Evolutionary conservation across 2,888 invertebrate species (phyloP).

Genomic region (Punctoribates punctum): DNA sequence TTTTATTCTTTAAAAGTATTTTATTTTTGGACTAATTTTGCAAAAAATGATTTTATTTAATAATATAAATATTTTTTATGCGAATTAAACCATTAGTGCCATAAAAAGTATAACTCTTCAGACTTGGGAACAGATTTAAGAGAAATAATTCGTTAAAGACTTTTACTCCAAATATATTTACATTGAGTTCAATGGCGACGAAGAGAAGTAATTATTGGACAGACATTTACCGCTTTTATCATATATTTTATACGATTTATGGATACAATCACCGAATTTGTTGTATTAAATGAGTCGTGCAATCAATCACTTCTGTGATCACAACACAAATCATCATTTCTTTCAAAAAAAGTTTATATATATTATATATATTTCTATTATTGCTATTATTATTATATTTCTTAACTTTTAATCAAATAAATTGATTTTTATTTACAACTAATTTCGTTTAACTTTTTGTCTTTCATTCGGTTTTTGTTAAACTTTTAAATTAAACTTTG

Average conservation of each 20-base stretch:
- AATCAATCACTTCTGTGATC: conserved; percentile 36
- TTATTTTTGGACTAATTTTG: not conserved
- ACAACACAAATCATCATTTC: not conserved
- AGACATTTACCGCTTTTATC: conserved; percentile 6
- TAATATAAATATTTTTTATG: not conserved
- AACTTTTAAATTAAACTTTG: too few species aligned
- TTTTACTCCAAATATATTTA: not conserved
- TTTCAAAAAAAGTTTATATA: conserved; percentile 1
- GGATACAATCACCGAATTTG: not conserved
- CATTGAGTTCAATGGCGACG: not conserved
- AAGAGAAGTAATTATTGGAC: not conserved
- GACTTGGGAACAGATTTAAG: not conserved
- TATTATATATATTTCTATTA: not conserved
- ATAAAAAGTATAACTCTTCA: not conserved
- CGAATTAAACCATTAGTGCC: not conserved
- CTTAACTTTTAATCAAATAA: not conserved
- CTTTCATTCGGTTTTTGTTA: too few species aligned
- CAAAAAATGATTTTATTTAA: not conserved
- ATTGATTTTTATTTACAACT: conserved; percentile 5
- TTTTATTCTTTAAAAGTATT: not conserved
- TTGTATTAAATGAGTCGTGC: conserved; percentile 28
- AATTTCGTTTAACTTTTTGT: not conserved
- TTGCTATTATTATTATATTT: not conserved
- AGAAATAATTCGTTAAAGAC: not conserved
- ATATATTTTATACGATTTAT: conserved; percentile 3